Percentiles rank a stretch among this genome's conserved stretches.
Conservation (phyloP, 2,113 vertebrate species). For the Cynopterus brachyotis region DNA sequence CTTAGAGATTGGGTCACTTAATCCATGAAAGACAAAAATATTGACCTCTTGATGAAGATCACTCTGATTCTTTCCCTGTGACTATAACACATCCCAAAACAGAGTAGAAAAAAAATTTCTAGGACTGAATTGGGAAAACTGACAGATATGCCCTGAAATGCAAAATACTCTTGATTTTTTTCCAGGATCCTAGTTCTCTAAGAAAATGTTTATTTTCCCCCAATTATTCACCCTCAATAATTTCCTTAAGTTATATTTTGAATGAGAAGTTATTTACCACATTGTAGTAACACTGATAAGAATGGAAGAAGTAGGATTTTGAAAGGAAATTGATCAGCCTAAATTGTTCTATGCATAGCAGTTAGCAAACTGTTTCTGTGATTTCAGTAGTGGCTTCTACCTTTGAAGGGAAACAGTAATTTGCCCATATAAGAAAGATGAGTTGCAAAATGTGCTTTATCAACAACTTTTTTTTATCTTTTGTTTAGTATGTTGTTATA, state of each 20-base stretch:
- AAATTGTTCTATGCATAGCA: neutral
- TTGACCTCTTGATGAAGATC: neutral
- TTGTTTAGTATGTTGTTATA: neutral
- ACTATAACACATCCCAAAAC: neutral
- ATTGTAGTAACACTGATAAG: neutral
- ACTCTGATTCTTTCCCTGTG: constrained; percentile 39
- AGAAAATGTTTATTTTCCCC: constrained; percentile 19
- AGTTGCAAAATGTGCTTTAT: neutral
- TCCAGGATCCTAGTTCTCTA: constrained; percentile 49
- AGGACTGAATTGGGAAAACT: neutral
- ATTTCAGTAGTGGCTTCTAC: neutral
- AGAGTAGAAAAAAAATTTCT: constrained; percentile 25
- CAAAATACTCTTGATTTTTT: constrained; percentile 23
- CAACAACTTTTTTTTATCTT: neutral
- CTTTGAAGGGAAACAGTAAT: neutral
- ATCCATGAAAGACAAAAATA: neutral
- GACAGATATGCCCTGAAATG: neutral
- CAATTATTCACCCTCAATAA: neutral
- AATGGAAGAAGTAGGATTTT: neutral
- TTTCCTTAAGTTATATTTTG: neutral
- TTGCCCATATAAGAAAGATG: neutral
- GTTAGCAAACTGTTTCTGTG: neutral
- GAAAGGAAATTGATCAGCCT: neutral
- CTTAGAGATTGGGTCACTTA: neutral
- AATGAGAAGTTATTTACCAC: neutral